Evolutionary conservation across 2,888 invertebrate genomes (phyloP), one percentile per base, ranked within the genome.

Genomic region (Coelopa pilipes): DNA sequence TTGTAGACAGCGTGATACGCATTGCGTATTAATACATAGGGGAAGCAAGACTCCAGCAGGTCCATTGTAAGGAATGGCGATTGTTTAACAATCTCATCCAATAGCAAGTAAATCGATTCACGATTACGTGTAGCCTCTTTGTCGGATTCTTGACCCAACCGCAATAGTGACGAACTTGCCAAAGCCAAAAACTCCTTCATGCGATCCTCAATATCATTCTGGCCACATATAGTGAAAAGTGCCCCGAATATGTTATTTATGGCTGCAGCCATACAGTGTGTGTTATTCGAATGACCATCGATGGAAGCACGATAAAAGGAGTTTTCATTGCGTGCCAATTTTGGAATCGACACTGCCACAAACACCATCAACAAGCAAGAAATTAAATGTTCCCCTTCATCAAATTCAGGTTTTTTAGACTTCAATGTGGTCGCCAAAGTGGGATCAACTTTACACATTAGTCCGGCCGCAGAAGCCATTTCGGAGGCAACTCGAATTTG

Each of bases 51-150:
- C 88, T 99, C 99, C 79, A 99, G 89, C 78, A 99, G 90, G 89
- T 99, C 99, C 97, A 98, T 98, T 0, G 99, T 99, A 34, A 99
- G 90, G 89, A 98, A 99, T 15, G 98, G 98, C 15, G 98, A 99
- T 87, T 98, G 97, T 87, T 98, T 97, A 59, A 99, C 99, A 86
- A 99, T 97, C 89, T 98, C 93, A 88, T 99, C 98, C 3, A 99
- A 90, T 49, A 99, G 90, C 72, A 99, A 91, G 88, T 99, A 99
- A 55, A 99, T 96, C 0, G 98, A 98, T 87, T 99, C 99, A 69
- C 99, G 90, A 88, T 99, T 97, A 83, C 92, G 94, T 46, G 95
- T 96, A 0, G 93, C 93, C 86, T 99, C 99, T 85, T 95, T 96
- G 82, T 97, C 98, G 7, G 95, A 95, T 88, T 98, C 98, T 85